phyloP scores from a whole-genome alignment of 1,140 invertebrate genomes.

The Diorhabda sublineata region DNA sequence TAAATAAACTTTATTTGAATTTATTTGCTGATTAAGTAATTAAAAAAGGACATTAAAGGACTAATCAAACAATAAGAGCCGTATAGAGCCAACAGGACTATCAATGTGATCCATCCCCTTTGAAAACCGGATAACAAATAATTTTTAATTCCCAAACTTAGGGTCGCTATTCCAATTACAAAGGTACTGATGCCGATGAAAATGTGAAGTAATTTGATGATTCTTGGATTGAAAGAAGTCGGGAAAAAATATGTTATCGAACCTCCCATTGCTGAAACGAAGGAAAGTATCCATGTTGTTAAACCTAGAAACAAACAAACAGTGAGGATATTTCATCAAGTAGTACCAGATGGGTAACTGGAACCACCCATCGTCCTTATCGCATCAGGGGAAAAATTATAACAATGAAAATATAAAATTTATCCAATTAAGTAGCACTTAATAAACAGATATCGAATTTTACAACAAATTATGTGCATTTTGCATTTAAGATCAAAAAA shows the following conservation, averaged over 20 bases:
- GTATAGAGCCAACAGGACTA: constrained; percentile 4
- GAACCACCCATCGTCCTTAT: too few species aligned
- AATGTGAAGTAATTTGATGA: constrained; percentile 6
- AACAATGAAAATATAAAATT: too few species aligned
- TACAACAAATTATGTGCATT: too few species aligned
- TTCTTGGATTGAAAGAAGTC: neutral
- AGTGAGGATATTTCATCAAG: too few species aligned
- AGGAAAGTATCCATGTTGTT: constrained; percentile 4
- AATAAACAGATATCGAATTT: too few species aligned
- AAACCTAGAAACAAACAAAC: constrained; percentile 9
- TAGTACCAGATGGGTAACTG: too few species aligned
- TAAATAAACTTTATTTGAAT: too few species aligned
- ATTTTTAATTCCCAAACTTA: neutral
- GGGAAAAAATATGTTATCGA: neutral
- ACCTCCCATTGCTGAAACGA: constrained; percentile 1
- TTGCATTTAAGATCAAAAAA: too few species aligned
- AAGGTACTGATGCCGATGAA: neutral
- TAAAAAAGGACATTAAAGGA: neutral
- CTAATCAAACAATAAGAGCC: constrained; percentile 6
- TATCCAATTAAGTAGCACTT: too few species aligned
- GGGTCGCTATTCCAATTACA: neutral
- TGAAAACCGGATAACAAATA: neutral
- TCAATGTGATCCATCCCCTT: neutral
- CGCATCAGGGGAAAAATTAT: too few species aligned
- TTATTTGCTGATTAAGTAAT: neutral